Evolutionary conservation across 2,888 invertebrate species (phyloP).

Genomic region (Meloe dianella): DNA sequence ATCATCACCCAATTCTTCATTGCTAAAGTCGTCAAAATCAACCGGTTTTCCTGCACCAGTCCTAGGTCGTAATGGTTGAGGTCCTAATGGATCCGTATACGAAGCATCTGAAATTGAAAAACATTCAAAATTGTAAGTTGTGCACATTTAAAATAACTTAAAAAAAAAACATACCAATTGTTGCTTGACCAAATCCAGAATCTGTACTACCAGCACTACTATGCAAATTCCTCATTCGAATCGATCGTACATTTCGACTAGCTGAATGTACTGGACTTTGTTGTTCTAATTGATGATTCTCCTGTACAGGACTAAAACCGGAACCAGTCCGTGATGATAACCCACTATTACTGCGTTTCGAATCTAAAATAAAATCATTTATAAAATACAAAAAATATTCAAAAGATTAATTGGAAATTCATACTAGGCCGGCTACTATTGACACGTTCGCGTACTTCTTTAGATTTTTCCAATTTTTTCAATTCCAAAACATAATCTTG

Average conservation of each 20-base stretch:
- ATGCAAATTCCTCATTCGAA: conserved; percentile 48
- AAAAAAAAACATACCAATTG: conserved; percentile 32
- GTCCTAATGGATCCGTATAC: conserved; percentile 66
- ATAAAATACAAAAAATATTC: neutral
- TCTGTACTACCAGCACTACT: conserved; percentile 55
- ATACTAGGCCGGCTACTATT: conserved; percentile 65
- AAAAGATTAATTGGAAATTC: neutral
- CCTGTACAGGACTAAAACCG: conserved; percentile 62
- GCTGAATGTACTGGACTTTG: conserved; percentile 47
- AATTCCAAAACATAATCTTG: conserved; percentile 84
- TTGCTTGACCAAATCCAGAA: conserved; percentile 52
- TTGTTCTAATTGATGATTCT: conserved; percentile 50
- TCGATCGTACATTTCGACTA: conserved; percentile 47
- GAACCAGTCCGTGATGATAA: conserved; percentile 65
- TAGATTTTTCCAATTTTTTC: conserved; percentile 69
- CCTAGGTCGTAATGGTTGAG: conserved; percentile 64
- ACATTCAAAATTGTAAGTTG: too few species aligned
- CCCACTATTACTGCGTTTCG: conserved; percentile 64
- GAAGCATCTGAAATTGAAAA: conserved; percentile 62
- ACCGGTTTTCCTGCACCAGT: conserved; percentile 63
- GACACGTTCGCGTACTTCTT: conserved; percentile 65
- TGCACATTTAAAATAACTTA: too few species aligned
- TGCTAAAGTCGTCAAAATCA: conserved; percentile 71
- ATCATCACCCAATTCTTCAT: conserved; percentile 77
- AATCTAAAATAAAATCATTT: conserved; percentile 51